Evolutionary conservation across 2,888 invertebrate species (phyloP), one percentile per base, ranked within the genome.

Genomic region (Lithophane leautieri): DNA sequence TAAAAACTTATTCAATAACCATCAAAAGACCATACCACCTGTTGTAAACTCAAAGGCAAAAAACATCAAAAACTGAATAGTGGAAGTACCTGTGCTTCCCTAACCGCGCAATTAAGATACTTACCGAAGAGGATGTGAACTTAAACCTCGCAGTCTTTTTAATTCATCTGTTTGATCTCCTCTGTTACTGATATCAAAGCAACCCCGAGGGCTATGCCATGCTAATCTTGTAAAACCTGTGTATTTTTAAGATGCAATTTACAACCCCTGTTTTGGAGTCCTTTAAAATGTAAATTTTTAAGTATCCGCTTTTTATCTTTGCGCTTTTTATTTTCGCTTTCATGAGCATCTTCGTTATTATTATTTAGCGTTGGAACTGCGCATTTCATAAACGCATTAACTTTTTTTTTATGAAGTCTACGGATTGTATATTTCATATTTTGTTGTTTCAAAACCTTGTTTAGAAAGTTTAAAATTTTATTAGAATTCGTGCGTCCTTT

Each of bases 221-320:
- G 90, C 89, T 94, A 94, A 94, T 94, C 94, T 94, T 91, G 91
- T 94, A 93, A 92, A 92, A 92, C 92, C 91, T 92, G 93, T 94
- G 93, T 94, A 93, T 94, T 94, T 95, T 94, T 92, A 92, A 93
- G 92, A 92, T 93, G 91, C 92, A 94, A 94, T 94, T 93, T 93
- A 90, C 91, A 91, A 92, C 94, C 94, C 94, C 92, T 90, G 90
- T 91, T 92, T 91, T 90, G 85, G 79, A 90, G 89, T 90, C 89
- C 89, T 93, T 92, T 93, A 91, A 91, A 90, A 93, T 94, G 93
- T 92, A 90, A 93, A 93, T 94, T 93, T 91, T 90, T 89, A 89
- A 91, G 87, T 88, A 86, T 84, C 77, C 85, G 84, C 87, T 86
- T 85, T 90, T 88, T 83, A 89, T 87, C 86, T 86, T 88, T 86